Evolutionary conservation across 1,140 invertebrate species (phyloP).

Genomic region (Leptoteleia sp.): DNA sequence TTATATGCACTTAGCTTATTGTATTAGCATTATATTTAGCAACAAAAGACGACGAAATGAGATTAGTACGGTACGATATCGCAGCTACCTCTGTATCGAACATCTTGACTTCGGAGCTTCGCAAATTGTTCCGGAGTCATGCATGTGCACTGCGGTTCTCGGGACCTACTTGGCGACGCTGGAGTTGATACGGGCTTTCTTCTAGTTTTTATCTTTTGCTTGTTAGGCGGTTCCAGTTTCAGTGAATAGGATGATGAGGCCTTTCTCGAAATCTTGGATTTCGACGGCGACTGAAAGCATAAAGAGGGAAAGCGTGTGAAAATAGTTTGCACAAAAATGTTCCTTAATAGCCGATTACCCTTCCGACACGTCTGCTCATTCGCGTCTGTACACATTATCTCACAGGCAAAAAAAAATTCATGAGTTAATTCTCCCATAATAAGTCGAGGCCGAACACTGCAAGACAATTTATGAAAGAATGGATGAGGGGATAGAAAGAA

Average conservation of each 20-base stretch:
- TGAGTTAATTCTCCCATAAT: too few relatives aligned
- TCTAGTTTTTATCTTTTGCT: conserved; percentile 90
- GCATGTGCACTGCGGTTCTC: conserved; percentile 96
- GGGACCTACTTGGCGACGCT: conserved; percentile 93
- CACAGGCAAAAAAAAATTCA: too few relatives aligned
- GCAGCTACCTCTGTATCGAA: conserved; percentile 87
- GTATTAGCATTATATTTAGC: conserved; percentile 38
- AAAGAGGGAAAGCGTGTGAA: conserved; percentile 23
- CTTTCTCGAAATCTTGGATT: conserved; percentile 98
- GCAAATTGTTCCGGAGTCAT: conserved; percentile 96
- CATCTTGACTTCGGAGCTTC: conserved; percentile 90
- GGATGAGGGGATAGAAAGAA: too few relatives aligned
- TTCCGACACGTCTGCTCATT: not conserved
- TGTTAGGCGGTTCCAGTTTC: conserved; percentile 93
- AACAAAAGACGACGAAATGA: conserved; percentile 48
- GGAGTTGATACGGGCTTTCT: conserved; percentile 95
- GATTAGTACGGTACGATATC: conserved; percentile 66
- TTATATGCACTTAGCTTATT: conserved; percentile 31
- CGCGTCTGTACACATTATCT: not conserved
- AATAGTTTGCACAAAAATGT: conserved; percentile 21
- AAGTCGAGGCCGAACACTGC: too few relatives aligned
- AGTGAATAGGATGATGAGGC: conserved; percentile 97
- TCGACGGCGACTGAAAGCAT: conserved; percentile 94
- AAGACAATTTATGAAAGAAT: too few relatives aligned
- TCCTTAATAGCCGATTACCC: conserved; percentile 4